A percentile compares a stretch with the other conserved stretches of the same genome.
Evolutionary conservation across 1,140 invertebrate species (phyloP).

Genomic region (Drosophila mayri): DNA sequence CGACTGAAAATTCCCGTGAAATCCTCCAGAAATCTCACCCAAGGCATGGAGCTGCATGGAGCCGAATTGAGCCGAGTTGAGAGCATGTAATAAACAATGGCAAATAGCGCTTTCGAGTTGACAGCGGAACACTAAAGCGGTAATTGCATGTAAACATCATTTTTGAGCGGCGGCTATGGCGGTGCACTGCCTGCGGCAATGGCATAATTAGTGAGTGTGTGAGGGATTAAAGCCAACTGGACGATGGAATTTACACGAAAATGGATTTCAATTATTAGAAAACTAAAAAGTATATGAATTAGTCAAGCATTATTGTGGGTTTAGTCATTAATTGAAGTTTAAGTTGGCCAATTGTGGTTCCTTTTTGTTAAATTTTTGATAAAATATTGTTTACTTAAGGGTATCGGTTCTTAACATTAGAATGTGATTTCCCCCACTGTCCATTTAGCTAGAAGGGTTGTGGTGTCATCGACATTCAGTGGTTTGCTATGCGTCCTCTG

Average conservation of each 20-base stretch:
- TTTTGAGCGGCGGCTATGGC: slow-evolving; percentile 20
- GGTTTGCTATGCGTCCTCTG: slow-evolving; percentile 1
- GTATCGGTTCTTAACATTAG: too few species aligned
- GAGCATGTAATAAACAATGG: slow-evolving; percentile 71
- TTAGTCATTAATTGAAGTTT: neutral
- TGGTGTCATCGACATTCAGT: slow-evolving; percentile 4
- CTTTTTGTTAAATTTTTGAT: neutral
- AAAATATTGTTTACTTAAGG: neutral
- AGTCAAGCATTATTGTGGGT: neutral
- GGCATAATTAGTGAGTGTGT: slow-evolving; percentile 47
- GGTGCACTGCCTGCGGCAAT: slow-evolving; percentile 16
- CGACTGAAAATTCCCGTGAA: slow-evolving; percentile 2
- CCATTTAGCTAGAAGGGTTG: neutral
- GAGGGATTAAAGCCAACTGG: slow-evolving; percentile 23
- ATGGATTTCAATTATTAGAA: neutral
- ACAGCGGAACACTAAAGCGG: slow-evolving; percentile 72
- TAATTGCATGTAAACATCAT: slow-evolving; percentile 81
- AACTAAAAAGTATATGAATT: neutral
- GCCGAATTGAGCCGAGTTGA: slow-evolving; percentile 8
- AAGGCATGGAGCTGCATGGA: neutral
- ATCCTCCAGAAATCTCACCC: slow-evolving; percentile 2
- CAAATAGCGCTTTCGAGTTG: slow-evolving; percentile 66
- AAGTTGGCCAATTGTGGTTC: neutral
- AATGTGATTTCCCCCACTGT: neutral
- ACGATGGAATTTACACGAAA: neutral